Percentiles rank a stretch among this genome's conserved stretches.
These are phyloP conservation scores for Syngnathus acus DNA, from an alignment of 2,797 vertebrate species.

Conservation along the genomic window DNA sequence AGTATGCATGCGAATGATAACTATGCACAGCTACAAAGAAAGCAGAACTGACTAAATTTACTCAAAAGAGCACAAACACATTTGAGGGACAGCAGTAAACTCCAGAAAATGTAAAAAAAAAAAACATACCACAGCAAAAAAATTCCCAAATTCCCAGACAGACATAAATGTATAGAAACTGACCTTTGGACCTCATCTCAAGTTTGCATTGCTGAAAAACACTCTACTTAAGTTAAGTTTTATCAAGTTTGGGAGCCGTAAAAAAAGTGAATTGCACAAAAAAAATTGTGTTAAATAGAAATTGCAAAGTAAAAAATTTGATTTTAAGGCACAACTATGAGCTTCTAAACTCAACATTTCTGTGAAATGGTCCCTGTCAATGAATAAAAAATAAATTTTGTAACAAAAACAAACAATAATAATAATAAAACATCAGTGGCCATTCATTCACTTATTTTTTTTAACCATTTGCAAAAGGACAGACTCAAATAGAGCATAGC, in stretches of 20 bases:
- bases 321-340: conserved; percentile 51
- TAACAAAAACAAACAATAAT: conserved; percentile 5
- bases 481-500: neutral
- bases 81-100: neutral
- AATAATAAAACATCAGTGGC: neutral
- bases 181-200: neutral
- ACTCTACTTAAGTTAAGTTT: neutral
- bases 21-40: neutral
- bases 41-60: neutral
- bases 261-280: neutral
- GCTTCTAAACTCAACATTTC: neutral
- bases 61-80: conserved; percentile 12
- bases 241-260: conserved; percentile 2
- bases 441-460: neutral
- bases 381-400: conserved; percentile 2
- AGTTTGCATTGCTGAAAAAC: neutral
- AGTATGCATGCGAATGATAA: conserved; percentile 4
- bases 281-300: conserved; percentile 12
- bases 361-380: neutral
- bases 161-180: neutral
- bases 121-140: neutral
- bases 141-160: neutral
- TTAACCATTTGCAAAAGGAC: neutral
- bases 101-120: neutral
- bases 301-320: conserved; percentile 7